Percentiles rank a stretch among this genome's conserved stretches.
phyloP scores from a whole-genome alignment of 1,140 invertebrate genomes.

The Solen grandis region DNA sequence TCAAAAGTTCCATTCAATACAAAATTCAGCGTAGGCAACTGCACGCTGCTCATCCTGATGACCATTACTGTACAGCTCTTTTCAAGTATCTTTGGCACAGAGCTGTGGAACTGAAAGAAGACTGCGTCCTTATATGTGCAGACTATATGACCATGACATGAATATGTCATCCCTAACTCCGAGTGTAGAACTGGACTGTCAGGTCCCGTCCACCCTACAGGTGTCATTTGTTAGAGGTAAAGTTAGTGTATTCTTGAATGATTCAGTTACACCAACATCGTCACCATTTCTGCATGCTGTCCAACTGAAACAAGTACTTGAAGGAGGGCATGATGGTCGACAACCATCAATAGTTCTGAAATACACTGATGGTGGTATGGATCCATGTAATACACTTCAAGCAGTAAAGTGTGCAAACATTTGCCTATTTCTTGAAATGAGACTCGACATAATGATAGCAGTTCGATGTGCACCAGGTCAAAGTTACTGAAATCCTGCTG shows the following conservation, averaged over 20 bases:
- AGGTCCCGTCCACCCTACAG: constrained; percentile 24
- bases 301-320: background rate
- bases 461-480: constrained; percentile 54
- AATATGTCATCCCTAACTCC: constrained; percentile 14
- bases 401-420: constrained; percentile 31
- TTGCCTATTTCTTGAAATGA: constrained; percentile 7
- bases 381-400: constrained; percentile 18
- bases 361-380: constrained; percentile 41
- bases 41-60: constrained; percentile 45
- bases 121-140: constrained; percentile 3
- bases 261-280: constrained; percentile 46
- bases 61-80: constrained; percentile 54
- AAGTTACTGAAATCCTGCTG: constrained; percentile 55
- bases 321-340: background rate
- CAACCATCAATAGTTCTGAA: constrained; percentile 2
- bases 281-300: constrained; percentile 3
- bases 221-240: constrained; percentile 47
- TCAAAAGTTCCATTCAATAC: constrained; percentile 44
- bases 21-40: constrained; percentile 61
- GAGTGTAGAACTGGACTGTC: constrained; percentile 24
- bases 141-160: constrained; percentile 58
- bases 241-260: constrained; percentile 46
- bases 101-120: constrained; percentile 34
- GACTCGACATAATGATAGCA: constrained; percentile 16
- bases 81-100: constrained; percentile 50